These are phyloP conservation scores for Lethenteron camtschaticum DNA, from an alignment of 2,113 vertebrate species.

Conservation along the genomic window DNA sequence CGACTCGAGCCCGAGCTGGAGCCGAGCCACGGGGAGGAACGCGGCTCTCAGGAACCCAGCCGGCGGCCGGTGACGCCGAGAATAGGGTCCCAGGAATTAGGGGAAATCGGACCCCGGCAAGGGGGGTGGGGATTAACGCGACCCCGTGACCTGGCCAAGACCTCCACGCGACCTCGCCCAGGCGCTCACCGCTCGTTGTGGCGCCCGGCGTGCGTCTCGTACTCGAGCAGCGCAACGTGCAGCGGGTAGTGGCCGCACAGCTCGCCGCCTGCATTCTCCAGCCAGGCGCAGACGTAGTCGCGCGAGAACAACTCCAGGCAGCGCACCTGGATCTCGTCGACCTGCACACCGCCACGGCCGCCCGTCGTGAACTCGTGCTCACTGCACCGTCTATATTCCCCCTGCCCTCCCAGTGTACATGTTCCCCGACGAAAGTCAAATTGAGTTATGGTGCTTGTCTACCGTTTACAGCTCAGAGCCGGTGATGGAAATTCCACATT, in stretches of 20 bases:
- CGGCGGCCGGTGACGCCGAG: too few species aligned
- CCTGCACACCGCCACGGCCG: conserved; percentile 20
- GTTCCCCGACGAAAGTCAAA: neutral
- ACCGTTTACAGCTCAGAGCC: neutral
- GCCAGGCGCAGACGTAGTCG: conserved; percentile 77
- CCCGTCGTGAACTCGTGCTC: neutral
- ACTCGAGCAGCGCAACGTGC: conserved; percentile 76
- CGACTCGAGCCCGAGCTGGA: too few species aligned
- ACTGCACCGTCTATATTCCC: too few species aligned
- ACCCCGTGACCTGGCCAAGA: too few species aligned
- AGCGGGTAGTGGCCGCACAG: conserved; percentile 80
- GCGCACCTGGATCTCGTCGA: conserved; percentile 56
- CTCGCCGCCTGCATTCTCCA: conserved; percentile 62
- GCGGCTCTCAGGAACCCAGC: too few species aligned
- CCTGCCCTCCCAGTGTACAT: neutral
- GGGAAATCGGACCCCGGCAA: too few species aligned
- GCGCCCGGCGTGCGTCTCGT: conserved; percentile 34
- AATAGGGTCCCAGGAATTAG: too few species aligned
- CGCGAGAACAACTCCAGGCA: conserved; percentile 69
- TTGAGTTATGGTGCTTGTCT: neutral
- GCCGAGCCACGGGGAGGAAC: too few species aligned
- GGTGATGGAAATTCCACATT: neutral
- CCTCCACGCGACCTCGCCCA: too few species aligned
- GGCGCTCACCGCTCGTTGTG: conserved; percentile 40
- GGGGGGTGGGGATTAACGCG: too few species aligned